Base-by-base conservation (phyloP, 2,113 vertebrate genomes). In the Tragelaphus imberbis region DNA sequence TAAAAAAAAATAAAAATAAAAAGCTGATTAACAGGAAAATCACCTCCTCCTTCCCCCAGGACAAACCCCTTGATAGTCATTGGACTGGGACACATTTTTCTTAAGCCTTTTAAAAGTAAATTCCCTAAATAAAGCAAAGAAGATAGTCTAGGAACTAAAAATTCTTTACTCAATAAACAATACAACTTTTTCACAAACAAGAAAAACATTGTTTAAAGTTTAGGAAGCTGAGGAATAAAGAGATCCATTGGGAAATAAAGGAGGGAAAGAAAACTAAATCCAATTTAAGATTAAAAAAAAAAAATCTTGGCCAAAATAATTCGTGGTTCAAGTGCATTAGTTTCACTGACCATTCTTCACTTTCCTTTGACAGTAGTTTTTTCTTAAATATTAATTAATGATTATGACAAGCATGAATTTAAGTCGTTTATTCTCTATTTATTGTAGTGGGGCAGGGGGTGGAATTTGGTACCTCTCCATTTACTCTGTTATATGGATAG, bases 151-250 rank as follows among this genome's bases (percentile, higher is more conserved):
- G 55, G 25, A 88, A 63, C 40, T 90, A 91, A 86, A 88, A 75
- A 81, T 53, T 94, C 16, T 94, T 94, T 95, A 68, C 23, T 65
- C 19, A 84, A 96, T 95, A 96, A 96, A 93, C 25, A 95, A 81
- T 15, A n/a, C 23, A 71, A 68, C 92, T 93, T 81, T 13, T 94
- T 91, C n/a, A 80, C 44, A 84, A 91, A 79, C 9, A 92, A 96
- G 14, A 88, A 27, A 9, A 94, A 63, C 6, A 33, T 47, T 79
- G 36, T 89, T 44, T 36, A 82, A 95, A 94, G 59, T 15, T 80
- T 75, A 94, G 68, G 36, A 91, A 95, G 47, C 27, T 82, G 13
- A 25, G 44, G 30, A n/a, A 90, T 63, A 82, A 96, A 94, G 25
- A 15, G 15, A 93, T 59, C 10, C 6, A 21, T 79, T 93, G 25